Evolutionary conservation across 2,113 vertebrate species (phyloP), one percentile per base, ranked within the genome.

Genomic region (Gymnorhina tibicen): DNA sequence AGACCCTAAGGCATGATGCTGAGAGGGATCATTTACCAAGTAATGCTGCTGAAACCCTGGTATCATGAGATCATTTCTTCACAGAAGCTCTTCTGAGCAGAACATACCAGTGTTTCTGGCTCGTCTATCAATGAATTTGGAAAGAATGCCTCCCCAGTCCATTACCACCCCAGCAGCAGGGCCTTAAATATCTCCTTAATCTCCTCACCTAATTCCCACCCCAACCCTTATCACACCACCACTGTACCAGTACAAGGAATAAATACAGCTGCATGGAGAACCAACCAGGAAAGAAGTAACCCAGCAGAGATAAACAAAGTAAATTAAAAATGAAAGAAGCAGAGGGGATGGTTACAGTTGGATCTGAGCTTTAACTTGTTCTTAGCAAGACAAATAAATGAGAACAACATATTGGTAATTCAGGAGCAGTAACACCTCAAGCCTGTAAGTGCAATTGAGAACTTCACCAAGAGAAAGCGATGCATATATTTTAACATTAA

Each of bases 1-100:
- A 80, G 42, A 80, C 7, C 4, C 15, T 11, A 15, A 74, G 11
- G 28, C 0, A 3, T 8, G 5, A 49, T 1, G 2, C 58, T 52
- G 13, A 72, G 46, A 60, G 22, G n/a, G 24, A 33, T 82, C 52
- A 78, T 90, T 50, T 16, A 72, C 4, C 39, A 82, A 19, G 13
- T 52, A 89, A 60, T 30, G 11, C 21, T 73, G 42, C 44, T 66
- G 44, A 89, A 91, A 58, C 6, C 6, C 35, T 4, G 3, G 6
- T 33, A 89, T n/a, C 17, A 26, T 2, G 8, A 87, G 16, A 77
- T 27, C 2, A 18, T 5, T 37, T 69, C 53, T 73, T 47, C 21
- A 35, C 20, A 72, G 10, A 50, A 85, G 50, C 24, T 53, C 53
- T 85, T 60, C 39, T n/a, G 16, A 32, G 22, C 70, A 88, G 49